Base-by-base conservation (phyloP, 2,113 vertebrate genomes). In the Mastomys natalensis region DNA sequence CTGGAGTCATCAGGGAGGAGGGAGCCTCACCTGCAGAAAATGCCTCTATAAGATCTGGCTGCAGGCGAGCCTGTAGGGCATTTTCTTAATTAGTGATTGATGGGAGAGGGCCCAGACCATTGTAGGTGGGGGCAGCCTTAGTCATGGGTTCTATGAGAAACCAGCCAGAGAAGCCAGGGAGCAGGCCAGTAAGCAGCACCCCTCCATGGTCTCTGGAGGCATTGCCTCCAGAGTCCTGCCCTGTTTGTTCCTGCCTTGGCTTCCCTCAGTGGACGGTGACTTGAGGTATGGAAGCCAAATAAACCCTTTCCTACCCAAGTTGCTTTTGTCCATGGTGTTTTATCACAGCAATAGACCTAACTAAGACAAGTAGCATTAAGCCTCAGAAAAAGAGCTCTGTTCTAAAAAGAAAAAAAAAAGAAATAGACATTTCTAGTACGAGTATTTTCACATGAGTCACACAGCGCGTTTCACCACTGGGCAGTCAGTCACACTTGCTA, bases 381-480 rank as follows among this genome's bases (percentile, higher is more conserved):
- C 21, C 37, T 91, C 58, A 94, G 62, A 58, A 90, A 88, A 97
- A 80, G 81, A 77, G 5, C 24, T 74, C n/a, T 89, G 21, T 64
- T 93, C 13, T 68, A 68, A 34, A 15, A 68, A 34, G 13, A 34
- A 93, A 82, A 45, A 26, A 26, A n/a, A n/a, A n/a, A 76, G 24
- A 24, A 76, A 45, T 12, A 95, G 0, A 66, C 8, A 91, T 87
- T 93, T 94, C n/a, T 89, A 81, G 58, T 95, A 87, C 34, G 29
- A 77, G 6, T 24, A 93, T 81, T 86, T 58, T 80, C 62, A 45
- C 16, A 31, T n/a, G 37, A 62, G 37, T 43, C 48, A 78, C 4
- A 37, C 6, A 88, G 62, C 34, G 40, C 89, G 48, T 74, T 91
- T 76, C 87, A 22, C 24, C 73, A 88, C 64, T 68, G 66, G 91